Base-by-base conservation (phyloP, 2,797 vertebrate genomes). In the Alauda arvensis region DNA sequence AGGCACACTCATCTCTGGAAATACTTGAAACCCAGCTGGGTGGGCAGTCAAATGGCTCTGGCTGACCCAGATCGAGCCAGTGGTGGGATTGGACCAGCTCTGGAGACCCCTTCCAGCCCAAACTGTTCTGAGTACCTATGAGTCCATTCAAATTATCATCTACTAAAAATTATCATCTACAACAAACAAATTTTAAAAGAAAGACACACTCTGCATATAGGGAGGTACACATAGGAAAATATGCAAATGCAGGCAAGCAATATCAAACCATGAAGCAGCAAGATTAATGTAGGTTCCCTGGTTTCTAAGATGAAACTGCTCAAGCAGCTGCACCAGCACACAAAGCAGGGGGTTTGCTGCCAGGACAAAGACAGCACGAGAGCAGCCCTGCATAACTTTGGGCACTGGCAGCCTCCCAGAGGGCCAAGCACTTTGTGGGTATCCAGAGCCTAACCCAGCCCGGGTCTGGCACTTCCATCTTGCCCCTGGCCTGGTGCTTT, bases 21-120 rank as follows among this genome's bases (percentile, higher is more conserved):
- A 45, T 26, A 10, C 25, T 19, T 0, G 0, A 46, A 59, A 4
- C 10, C 20, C 1, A 2, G 1, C 19, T 5, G 4, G 18, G 15
- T 11, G 69, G 14, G 12, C 3, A 3, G 14, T 25, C 31, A 49
- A 3, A 16, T 5, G 2, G 28, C 14, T 46, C 60, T 15, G 3
- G 40, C 8, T 48, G 29, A 62, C 53, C 19, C 26, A 24, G 25
- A 49, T 4, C 0, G 0, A 61, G 42, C 13, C 43, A 10, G 16
- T 17, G 40, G 3, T 59, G 53, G 46, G 46, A 68, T 9, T 7
- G 63, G 34, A 31, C 23, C 31, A 33, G 39, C 18, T 52, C 39
- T 34, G 29, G 46, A 56, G 23, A 17, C 5, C 19, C 6, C 21
- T 40, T 55, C 45, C 61, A 53, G 21, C 18, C 34, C 9, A 28